Conservation (phyloP, 2,797 vertebrate genomes). For the Cossypha niveicapilla region DNA sequence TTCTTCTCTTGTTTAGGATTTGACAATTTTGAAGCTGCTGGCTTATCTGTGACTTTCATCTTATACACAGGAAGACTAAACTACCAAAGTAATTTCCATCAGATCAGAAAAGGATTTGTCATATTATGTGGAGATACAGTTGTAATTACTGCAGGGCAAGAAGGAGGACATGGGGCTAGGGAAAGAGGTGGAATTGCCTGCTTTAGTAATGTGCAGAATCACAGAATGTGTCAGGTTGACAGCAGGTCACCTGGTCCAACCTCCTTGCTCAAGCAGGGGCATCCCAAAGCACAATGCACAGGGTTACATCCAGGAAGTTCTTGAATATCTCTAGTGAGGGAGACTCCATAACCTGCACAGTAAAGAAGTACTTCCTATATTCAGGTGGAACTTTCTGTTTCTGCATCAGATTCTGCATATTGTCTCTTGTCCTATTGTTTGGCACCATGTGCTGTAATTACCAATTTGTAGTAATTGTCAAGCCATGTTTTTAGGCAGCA, state of each 20-base stretch:
- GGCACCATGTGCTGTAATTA: background rate
- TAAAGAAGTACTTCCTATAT: background rate
- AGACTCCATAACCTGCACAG: background rate
- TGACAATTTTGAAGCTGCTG: background rate
- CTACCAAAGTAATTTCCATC: background rate
- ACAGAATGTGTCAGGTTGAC: background rate
- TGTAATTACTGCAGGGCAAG: background rate
- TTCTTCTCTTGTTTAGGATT: background rate
- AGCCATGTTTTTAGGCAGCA: background rate
- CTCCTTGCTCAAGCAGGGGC: background rate
- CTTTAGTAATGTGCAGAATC: background rate
- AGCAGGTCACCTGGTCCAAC: background rate
- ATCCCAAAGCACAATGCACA: background rate
- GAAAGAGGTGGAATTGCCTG: background rate
- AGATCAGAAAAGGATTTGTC: background rate
- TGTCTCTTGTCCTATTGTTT: background rate
- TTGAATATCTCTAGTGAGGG: background rate
- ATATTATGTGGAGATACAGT: background rate
- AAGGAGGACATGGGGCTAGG: background rate
- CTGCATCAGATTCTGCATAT: background rate
- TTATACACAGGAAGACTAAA: background rate
- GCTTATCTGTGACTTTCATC: background rate
- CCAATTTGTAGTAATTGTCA: background rate
- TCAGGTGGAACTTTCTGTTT: background rate
- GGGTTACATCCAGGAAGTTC: background rate